Evolutionary conservation across 2,113 vertebrate species (phyloP), one percentile per base, ranked within the genome.

Genomic region (Pterophyllum scalare): DNA sequence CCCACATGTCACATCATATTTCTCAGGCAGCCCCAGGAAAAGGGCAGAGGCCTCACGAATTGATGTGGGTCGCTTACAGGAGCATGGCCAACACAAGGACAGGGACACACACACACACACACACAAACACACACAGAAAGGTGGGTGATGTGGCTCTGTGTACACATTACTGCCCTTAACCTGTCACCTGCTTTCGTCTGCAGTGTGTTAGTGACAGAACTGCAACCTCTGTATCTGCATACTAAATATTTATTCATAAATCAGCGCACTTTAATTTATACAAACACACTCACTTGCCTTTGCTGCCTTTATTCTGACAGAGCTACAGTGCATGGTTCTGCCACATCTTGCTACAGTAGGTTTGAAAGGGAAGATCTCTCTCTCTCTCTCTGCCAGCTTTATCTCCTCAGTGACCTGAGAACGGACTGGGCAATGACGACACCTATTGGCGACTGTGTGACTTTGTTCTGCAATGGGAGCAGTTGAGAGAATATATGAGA

Each of bases 1-100:
- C 87, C 88, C 43, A 85, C 86, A 91, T 93, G 94, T 95, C 94
- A 94, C 94, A 94, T 95, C 93, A 93, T 83, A 94, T 95, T 93
- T 93, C 90, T 89, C 86, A 76, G 59, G 75, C 85, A 82, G 88
- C 86, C 75, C 62, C 76, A 40, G 88, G 93, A 95, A 94, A 95
- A 95, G 94, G 94, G 93, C 95, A 95, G 84, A 90, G 88, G 84
- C 79, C 92, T 62, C 74, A 62, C 85, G 91, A 88, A 90, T 93
- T 90, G 88, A 89, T 92, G 88, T 87, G 81, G 88, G 86, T 91
- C 90, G 56, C 85, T 91, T 87, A 89, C 86, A 86, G 64, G 76
- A 85, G 84, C 90, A 82, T 43, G 82, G 87, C 83, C 67, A 15
- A 70, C 82, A 88, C 92, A 89, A 89, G 88, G 90, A 90, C 88